A percentile compares a stretch with the other conserved stretches of the same genome.
These are phyloP conservation scores for Psilopogon haemacephalus DNA, from an alignment of 2,113 vertebrate species.

Conservation along the genomic window DNA sequence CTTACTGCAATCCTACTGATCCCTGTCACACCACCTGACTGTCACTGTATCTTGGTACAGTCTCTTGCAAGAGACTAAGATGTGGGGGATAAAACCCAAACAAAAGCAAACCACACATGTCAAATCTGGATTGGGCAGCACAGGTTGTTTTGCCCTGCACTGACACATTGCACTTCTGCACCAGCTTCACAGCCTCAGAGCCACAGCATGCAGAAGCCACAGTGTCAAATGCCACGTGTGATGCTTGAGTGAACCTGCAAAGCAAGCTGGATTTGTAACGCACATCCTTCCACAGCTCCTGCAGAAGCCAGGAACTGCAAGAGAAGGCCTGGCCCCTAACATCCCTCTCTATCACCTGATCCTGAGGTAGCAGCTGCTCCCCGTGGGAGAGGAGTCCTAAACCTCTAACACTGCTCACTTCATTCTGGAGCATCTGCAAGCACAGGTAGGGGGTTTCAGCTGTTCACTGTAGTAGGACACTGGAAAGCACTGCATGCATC, in stretches of 20 bases:
- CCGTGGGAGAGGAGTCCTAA: background rate
- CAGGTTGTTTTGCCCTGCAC: background rate
- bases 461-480: background rate
- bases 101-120: background rate
- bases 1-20: background rate
- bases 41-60: background rate
- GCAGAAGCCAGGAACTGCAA: background rate
- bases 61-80: background rate
- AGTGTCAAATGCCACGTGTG: background rate
- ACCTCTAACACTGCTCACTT: background rate
- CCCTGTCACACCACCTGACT: background rate
- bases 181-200: background rate
- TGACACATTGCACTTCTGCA: background rate
- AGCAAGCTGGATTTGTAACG: background rate
- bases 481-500: background rate
- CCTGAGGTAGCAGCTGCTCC: background rate
- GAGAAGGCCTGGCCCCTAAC: background rate
- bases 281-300: background rate
- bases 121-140: background rate
- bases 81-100: too few relatives aligned
- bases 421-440: background rate
- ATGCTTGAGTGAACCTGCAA: background rate
- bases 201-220: background rate
- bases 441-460: background rate
- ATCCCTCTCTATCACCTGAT: background rate